Evolutionary conservation across 2,113 vertebrate species (phyloP).

Genomic region (Crypturellus undulatus): DNA sequence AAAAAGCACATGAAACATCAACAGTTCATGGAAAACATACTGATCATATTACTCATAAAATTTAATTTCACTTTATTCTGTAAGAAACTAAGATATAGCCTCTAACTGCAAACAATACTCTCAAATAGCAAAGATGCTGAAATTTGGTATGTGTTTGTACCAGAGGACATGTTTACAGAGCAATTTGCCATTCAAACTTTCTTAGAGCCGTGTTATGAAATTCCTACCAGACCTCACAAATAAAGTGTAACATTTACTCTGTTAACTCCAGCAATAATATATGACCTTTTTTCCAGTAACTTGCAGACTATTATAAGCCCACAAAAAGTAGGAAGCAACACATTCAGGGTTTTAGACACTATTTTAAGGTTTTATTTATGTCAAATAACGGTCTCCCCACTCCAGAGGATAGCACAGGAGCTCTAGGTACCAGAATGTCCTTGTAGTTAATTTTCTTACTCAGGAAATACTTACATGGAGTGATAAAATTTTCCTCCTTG

Average conservation of each 20-base stretch:
- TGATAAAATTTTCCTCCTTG: neutral
- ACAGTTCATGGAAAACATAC: neutral
- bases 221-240: neutral
- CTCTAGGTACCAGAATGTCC: neutral
- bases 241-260: neutral
- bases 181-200: neutral
- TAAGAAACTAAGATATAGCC: neutral
- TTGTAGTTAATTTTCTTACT: neutral
- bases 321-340: neutral
- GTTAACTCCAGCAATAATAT: neutral
- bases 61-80: neutral
- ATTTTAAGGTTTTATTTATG: neutral
- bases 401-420: neutral
- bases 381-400: neutral
- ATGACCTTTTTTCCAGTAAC: neutral
- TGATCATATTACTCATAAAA: neutral
- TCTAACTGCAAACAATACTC: slow-evolving; percentile 26
- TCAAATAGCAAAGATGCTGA: neutral
- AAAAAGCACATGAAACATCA: neutral
- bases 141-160: neutral
- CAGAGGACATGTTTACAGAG: neutral
- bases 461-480: neutral
- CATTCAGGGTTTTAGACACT: neutral
- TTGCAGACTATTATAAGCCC: neutral
- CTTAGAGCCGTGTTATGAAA: neutral